Percentiles rank a stretch among this genome's conserved stretches.
Evolutionary conservation across 2,797 vertebrate genomes (phyloP).

Genomic region (Salarias fasciatus): DNA sequence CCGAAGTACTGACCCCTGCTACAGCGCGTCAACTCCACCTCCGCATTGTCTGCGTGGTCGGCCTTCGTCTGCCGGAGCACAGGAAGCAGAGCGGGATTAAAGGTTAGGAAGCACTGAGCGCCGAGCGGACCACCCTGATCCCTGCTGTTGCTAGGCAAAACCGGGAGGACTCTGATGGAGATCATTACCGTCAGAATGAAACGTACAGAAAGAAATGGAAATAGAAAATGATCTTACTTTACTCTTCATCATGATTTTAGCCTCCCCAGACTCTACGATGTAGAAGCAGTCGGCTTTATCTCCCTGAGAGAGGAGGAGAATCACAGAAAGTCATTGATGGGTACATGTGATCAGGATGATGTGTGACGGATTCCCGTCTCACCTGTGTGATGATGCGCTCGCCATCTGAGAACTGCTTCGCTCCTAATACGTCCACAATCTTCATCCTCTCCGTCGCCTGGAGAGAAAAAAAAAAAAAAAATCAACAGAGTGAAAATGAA

Average conservation of each 20-base stretch:
- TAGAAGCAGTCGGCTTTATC: constrained; percentile 97
- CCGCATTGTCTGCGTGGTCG: constrained; percentile 90
- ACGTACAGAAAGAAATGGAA: background rate
- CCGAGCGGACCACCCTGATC: constrained; percentile 33
- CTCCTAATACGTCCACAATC: constrained; percentile 96
- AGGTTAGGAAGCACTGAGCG: constrained; percentile 45
- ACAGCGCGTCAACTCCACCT: constrained; percentile 95
- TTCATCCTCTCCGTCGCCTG: constrained; percentile 95
- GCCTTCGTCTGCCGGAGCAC: constrained; percentile 87
- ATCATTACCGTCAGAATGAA: background rate
- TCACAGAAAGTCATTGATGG: constrained; percentile 1
- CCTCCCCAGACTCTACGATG: constrained; percentile 94
- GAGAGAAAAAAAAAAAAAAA: constrained; percentile 1
- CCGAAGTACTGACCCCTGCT: constrained; percentile 97
- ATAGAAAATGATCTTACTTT: constrained; percentile 85
- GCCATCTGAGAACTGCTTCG: constrained; percentile 89
- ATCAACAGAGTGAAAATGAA: too few relatives aligned
- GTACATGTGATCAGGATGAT: too few relatives aligned
- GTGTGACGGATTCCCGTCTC: background rate
- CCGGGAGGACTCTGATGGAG: constrained; percentile 27
- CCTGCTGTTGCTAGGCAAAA: constrained; percentile 63
- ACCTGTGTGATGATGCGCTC: constrained; percentile 93
- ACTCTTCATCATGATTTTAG: constrained; percentile 98
- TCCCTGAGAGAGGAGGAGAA: constrained; percentile 79
- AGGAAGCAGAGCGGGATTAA: constrained; percentile 28